phyloP scores from a whole-genome alignment of 2,888 invertebrate species.

The Ametastegia equiseti region DNA sequence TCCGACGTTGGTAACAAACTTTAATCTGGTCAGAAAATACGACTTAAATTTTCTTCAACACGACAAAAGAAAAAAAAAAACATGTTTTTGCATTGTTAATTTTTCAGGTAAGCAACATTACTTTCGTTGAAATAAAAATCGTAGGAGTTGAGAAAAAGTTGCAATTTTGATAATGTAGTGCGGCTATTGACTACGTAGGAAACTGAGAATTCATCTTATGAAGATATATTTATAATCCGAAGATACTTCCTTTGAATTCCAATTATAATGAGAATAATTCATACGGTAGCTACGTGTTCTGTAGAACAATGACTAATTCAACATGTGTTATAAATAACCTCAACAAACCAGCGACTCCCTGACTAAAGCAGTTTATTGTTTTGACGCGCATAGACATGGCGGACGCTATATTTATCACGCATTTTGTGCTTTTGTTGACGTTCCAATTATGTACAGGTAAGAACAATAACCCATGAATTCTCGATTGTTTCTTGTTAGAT shows the following conservation, averaged over 20 bases:
- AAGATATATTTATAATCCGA: background rate
- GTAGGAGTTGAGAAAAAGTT: background rate
- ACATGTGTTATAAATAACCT: background rate
- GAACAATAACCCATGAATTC: slow-evolving; percentile 38
- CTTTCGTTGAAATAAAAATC: background rate
- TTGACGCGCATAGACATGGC: slow-evolving; percentile 72
- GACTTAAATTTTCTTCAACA: background rate
- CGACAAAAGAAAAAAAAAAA: background rate
- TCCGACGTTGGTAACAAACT: background rate
- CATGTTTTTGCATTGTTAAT: background rate
- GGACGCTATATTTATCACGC: slow-evolving; percentile 70
- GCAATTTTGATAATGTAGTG: background rate
- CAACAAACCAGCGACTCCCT: slow-evolving; percentile 28
- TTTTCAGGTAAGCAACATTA: background rate
- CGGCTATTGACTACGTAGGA: background rate
- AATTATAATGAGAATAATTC: background rate
- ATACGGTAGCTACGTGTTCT: background rate
- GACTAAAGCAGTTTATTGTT: slow-evolving; percentile 65
- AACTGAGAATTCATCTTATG: background rate
- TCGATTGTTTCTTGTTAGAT: background rate
- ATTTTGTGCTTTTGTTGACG: slow-evolving; percentile 70
- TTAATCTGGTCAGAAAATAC: background rate
- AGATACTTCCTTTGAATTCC: background rate
- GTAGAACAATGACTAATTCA: background rate
- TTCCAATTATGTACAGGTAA: slow-evolving; percentile 70